Base-by-base conservation (phyloP, 2,797 vertebrate species). In the Echeneis naucrates region DNA sequence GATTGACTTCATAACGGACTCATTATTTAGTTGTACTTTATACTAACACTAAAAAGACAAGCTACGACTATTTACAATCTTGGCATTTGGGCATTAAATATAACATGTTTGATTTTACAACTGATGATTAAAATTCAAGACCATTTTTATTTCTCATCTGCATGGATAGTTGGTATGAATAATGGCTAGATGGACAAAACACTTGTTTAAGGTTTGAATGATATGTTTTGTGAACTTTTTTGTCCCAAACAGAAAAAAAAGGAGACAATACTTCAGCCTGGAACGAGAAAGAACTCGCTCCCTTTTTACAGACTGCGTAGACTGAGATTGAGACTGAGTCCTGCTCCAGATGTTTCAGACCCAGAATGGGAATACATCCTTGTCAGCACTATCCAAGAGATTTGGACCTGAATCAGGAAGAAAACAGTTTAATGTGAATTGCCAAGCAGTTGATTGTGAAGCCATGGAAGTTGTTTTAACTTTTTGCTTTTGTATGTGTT, bases 241-340 rank as follows among this genome's bases (percentile, higher is more conserved):
- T 83, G 8, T 60, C 64, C 12, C 72, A 54, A 57, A 47, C 87
- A 93, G 90, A 53, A 19, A 64, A 27, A 51, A 62, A 72, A 26
- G 51, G 44, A 55, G 44, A 38, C 7, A n/a, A 5, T 53, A 35
- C 37, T 50, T 44, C 72, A 23, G 1, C 8, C 42, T 65, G 27
- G 65, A 81, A 79, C 14, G 17, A 65, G 61, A 87, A 45, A 51
- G 86, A 92, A 50, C 3, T 44, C 6, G 48, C 4, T 63, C 75
- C 57, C 57, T 90, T 89, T 79, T 87, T 86, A 55, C 1, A n/a
- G 5, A 3, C 19, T 8, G 26, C n/a, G 16, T 78, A 73, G 66
- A 37, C 37, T 10, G 9, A 5, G n/a, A n/a, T n/a, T n/a, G n/a
- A n/a, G n/a, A n/a, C 27, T 0, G 9, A 52, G n/a, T 12, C 23